Evolutionary conservation across 1,140 invertebrate genomes (phyloP), one percentile per base, ranked within the genome.

Genomic region (Drosophila sulfurigaster): DNA sequence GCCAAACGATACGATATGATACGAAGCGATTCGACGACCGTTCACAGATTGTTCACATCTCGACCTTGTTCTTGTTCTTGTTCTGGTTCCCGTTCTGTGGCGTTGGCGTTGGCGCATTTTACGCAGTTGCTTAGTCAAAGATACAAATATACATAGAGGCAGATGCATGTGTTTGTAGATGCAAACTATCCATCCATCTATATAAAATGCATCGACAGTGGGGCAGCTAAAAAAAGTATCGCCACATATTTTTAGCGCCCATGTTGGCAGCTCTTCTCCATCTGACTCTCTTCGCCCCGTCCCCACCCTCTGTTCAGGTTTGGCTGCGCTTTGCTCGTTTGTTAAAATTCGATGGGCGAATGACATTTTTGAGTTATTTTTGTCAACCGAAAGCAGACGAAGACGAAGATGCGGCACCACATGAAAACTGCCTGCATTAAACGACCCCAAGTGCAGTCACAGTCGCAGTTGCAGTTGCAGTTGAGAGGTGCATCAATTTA

Each of bases 301-400:
- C 45, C 7, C 20, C 45, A 35, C 43, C 35, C 45, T 16, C n/a
- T 28, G 28, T 28, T 30, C n/a, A 32, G 51, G n/a, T 30, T 51
- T 30, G 51, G 28, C 51, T 35, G 7, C 32, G 51, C 30, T 54
- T 32, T 35, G 51, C 51, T 89, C 85, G 85, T 89, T 89, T 89
- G 85, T 89, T 89, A 85, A 90, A 85, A 89, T 89, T 89, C 85
- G 85, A 89, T 89, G 85, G 85, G 85, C 85, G 85, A 89, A 89
- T 89, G 85, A 89, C 85, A 89, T 89, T 89, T 89, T 89, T 89
- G 86, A 89, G 85, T 89, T 89, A 89, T 89, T 89, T 89, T 89
- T 89, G 85, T 89, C 83, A 88, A 74, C 63, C 72, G 35, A 57
- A 64, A 75, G 57, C 32, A 16, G 10, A 20, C 15, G 54, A 57